These are phyloP conservation scores for Oithona nana DNA, from an alignment of 2,888 invertebrate species.

Conservation along the genomic window DNA sequence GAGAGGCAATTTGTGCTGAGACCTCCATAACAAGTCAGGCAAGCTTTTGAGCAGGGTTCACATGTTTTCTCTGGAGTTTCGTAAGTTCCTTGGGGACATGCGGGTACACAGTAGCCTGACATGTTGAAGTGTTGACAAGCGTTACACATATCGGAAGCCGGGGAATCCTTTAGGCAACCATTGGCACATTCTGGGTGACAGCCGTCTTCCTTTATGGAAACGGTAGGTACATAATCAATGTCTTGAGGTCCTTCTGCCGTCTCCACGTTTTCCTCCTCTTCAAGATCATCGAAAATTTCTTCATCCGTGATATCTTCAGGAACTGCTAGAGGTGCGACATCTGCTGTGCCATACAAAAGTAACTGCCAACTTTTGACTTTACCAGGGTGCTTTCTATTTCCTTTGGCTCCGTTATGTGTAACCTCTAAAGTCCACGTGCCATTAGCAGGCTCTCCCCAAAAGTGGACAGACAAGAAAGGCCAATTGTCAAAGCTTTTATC, in stretches of 20 bases:
- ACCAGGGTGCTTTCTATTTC: constrained; percentile 29
- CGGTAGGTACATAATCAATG: neutral
- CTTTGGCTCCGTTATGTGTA: constrained; percentile 25
- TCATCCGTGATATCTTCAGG: constrained; percentile 42
- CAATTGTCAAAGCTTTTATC: constrained; percentile 91
- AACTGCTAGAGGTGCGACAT: constrained; percentile 22
- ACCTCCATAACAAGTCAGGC: constrained; percentile 59
- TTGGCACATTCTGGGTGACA: neutral
- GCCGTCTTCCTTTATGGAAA: neutral
- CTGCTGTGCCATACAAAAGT: constrained; percentile 81
- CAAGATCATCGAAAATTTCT: constrained; percentile 29
- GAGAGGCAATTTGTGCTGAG: constrained; percentile 58
- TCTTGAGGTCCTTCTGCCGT: neutral
- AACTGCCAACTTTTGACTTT: constrained; percentile 86
- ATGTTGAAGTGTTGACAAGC: neutral
- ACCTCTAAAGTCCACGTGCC: constrained; percentile 47
- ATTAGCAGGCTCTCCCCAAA: constrained; percentile 51
- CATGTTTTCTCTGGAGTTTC: constrained; percentile 35
- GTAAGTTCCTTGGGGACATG: neutral
- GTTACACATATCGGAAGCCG: neutral
- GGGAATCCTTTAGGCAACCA: neutral
- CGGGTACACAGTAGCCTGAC: neutral
- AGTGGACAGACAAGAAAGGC: constrained; percentile 98
- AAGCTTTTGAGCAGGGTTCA: constrained; percentile 53
- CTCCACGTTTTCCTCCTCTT: neutral